phyloP scores from a whole-genome alignment of 2,797 vertebrate species.

The Apodemus agrarius region DNA sequence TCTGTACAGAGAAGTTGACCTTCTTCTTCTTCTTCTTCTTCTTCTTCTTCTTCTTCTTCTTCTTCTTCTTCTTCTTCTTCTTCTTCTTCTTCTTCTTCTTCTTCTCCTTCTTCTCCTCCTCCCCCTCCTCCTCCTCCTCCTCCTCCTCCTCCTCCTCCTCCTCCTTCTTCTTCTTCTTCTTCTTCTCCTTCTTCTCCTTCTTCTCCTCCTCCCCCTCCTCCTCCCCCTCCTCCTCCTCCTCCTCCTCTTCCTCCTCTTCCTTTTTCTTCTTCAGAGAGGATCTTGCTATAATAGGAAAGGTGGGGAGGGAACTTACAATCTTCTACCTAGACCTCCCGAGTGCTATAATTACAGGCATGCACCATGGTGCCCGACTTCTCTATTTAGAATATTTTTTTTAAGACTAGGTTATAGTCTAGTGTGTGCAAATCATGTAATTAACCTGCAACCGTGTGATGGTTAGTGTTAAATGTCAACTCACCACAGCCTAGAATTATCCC shows the following conservation, averaged over 20 bases:
- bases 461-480: not conserved
- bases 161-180: too few species aligned
- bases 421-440: not conserved
- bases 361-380: not conserved
- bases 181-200: too few species aligned
- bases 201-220: too few species aligned
- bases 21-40: too few species aligned
- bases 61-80: too few species aligned
- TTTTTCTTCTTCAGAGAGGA: not conserved
- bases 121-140: too few species aligned
- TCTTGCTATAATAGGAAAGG: not conserved
- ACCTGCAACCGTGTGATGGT: not conserved
- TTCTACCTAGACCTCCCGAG: not conserved
- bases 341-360: not conserved
- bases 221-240: too few species aligned
- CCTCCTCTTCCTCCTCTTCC: too few species aligned
- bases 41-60: too few species aligned
- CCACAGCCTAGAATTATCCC: not conserved
- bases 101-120: too few species aligned
- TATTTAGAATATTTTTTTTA: not conserved
- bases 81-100: too few species aligned
- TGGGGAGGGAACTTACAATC: not conserved
- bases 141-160: accelerated
- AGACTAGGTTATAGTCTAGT: not conserved
- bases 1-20: not conserved